Base-by-base conservation (phyloP, 2,888 invertebrate species). In the Synergus laeviventris region DNA sequence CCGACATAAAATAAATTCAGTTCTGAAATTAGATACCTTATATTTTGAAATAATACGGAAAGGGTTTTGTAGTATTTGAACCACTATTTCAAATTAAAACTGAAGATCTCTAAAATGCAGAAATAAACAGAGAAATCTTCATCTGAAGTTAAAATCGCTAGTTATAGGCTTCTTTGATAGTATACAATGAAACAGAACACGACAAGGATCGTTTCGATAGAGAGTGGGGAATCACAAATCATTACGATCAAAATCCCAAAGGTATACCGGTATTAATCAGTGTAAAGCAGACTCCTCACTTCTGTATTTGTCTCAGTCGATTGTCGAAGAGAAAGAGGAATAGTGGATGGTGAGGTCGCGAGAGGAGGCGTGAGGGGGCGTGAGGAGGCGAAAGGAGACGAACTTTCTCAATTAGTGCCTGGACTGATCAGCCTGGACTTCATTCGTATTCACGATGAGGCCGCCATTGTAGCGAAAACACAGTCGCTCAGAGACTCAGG, bases 331-430 rank as follows among this genome's bases (percentile, higher is more conserved):
- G 76, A 45, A 77, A 74, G 62, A 64, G 73, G 61, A 36, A 64
- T 61, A 45, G 75, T 39, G 74, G 21, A 76, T 56, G 54, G 16
- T 36, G 39, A 54, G 62, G 16, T 31, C 77, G 76, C 76, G 64
- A 77, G 77, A 78, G 80, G 76, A 80, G 76, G 76, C 77, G n/a
- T n/a, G 77, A 78, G 80, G 76, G 79, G 76, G 76, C 77, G 16
- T 36, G 39, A 54, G 62, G 16, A n/a, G 76, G 76, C 76, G 64
- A 77, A 76, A 78, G 80, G 76, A 80, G 76, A 76, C 77, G 79
- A 87, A 87, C 85, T 87, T 87, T 87, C 87, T 87, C 87, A 87
- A 87, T 87, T 87, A 87, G 86, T 84, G 83, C 81, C 82, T 64
- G 80, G 79, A 78, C 82, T 82, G 82, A 87, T 87, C 87, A 85